Evolutionary conservation across 2,888 invertebrate species (phyloP).

Genomic region (Drosophila subsilvestris): DNA sequence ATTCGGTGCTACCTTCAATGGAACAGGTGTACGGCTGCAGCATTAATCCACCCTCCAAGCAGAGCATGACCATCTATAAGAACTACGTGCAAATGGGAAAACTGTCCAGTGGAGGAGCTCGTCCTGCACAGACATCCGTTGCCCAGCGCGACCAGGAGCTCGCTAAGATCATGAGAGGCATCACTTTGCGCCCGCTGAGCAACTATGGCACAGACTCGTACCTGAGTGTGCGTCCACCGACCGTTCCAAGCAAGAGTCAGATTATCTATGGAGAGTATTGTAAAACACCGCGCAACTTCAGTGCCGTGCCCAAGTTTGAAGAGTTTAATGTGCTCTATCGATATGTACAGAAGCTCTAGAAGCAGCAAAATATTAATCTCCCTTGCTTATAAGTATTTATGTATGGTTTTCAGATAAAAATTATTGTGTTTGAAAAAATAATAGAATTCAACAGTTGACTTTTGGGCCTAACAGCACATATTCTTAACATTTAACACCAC

Average conservation of each 20-base stretch:
- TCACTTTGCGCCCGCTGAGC: constrained; percentile 76
- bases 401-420: no score
- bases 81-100: constrained; percentile 83
- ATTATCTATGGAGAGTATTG: constrained; percentile 82
- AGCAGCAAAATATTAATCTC: not conserved
- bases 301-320: constrained; percentile 77
- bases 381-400: no score
- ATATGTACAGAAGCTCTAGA: constrained; percentile 72
- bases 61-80: constrained; percentile 81
- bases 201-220: constrained; percentile 81
- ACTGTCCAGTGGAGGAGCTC: constrained; percentile 57
- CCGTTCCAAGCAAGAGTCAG: constrained; percentile 76
- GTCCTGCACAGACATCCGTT: constrained; percentile 51
- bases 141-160: constrained; percentile 73
- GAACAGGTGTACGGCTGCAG: constrained; percentile 82
- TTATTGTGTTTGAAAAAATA: no score
- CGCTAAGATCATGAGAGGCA: constrained; percentile 72
- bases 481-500: no score
- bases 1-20: constrained; percentile 82
- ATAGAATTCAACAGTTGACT: no score
- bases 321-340: constrained; percentile 73
- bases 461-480: no score
- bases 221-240: constrained; percentile 80
- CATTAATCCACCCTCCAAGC: constrained; percentile 76
- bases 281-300: constrained; percentile 75